Evolutionary conservation across 2,888 invertebrate species (phyloP), one percentile per base, ranked within the genome.

Genomic region (Proisotoma minuta): DNA sequence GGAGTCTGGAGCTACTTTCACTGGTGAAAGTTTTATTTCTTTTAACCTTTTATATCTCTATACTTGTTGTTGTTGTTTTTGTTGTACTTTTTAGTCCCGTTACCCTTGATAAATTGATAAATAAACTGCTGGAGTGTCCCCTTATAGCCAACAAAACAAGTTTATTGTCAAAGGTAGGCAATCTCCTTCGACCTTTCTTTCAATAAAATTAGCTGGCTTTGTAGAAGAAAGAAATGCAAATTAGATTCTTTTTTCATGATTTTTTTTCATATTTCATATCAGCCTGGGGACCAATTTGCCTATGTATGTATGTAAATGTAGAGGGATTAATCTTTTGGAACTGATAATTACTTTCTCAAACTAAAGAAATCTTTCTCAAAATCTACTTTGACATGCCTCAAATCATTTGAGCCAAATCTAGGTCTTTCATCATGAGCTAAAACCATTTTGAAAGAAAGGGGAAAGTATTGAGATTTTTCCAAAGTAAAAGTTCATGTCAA

Each of bases 91-190:
- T 43, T 43, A 5, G 15, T n/a, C 73, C 73, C 66, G 40, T 66
- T 57, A 72, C 83, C 83, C 59, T 79, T 80, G 60, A 83, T 77
- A 72, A 85, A 86, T 1, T 84, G 80, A 22, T 82, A 81, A 77
- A 83, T 83, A 74, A 84, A 86, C 29, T 82, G 78, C 0, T 79
- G 77, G 66, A 86, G 82, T 5, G 77, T 79, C 0, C 83, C 82
- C 23, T 77, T 78, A 72, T 82, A 80, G 0, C 84, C 78, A 50
- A 90, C 81, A 59, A 87, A 78, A 61, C 82, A 83, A 76, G 43
- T 18, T 5, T 43, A 20, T 5, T 43, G 43, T 5, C 4, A 43
- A n/a, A 84, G 91, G 75, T 92, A 93, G 52, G 93, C 83, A 22
- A 91, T 85, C 89, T 91, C 63, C 50, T 62, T 67, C 47, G 65